phyloP scores from a whole-genome alignment of 2,888 invertebrate genomes.

The Euplagia quadripunctaria region DNA sequence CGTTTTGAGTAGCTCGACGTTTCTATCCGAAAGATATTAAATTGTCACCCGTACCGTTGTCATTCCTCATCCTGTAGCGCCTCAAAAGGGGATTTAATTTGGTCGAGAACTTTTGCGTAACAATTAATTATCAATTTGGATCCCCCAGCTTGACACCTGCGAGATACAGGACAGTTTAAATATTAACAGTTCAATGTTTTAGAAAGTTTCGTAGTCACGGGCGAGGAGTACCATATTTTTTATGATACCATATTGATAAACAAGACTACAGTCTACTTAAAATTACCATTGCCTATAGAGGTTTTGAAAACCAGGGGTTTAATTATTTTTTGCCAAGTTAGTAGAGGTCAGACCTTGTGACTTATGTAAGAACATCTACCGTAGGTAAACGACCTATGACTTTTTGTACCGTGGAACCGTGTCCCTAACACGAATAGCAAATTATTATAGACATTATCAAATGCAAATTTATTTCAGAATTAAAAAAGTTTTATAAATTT shows the following conservation, averaged over 20 bases:
- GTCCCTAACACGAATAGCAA: too few species aligned
- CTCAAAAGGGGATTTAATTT: constrained; percentile 84
- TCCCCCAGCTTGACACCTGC: constrained; percentile 79
- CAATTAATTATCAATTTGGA: constrained; percentile 85
- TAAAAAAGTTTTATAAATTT: neutral
- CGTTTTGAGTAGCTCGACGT: constrained; percentile 60
- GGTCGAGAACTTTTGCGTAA: constrained; percentile 81
- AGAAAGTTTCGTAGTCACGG: constrained; percentile 12
- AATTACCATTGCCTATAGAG: neutral
- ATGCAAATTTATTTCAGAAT: too few species aligned
- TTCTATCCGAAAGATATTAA: constrained; percentile 82
- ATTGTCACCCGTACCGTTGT: constrained; percentile 78
- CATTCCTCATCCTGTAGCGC: constrained; percentile 48
- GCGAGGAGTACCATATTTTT: neutral
- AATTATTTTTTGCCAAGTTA: too few species aligned
- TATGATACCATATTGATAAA: neutral
- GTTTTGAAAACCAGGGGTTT: too few species aligned
- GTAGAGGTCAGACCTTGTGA: too few species aligned
- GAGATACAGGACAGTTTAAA: constrained; percentile 55
- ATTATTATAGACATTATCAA: too few species aligned
- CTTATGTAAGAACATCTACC: too few species aligned
- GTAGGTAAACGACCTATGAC: too few species aligned
- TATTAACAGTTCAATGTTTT: constrained; percentile 49
- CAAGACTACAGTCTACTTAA: neutral
- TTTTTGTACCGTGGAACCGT: too few species aligned